Base-by-base conservation (phyloP, 2,797 vertebrate species). In the Tragopan temminckii region DNA sequence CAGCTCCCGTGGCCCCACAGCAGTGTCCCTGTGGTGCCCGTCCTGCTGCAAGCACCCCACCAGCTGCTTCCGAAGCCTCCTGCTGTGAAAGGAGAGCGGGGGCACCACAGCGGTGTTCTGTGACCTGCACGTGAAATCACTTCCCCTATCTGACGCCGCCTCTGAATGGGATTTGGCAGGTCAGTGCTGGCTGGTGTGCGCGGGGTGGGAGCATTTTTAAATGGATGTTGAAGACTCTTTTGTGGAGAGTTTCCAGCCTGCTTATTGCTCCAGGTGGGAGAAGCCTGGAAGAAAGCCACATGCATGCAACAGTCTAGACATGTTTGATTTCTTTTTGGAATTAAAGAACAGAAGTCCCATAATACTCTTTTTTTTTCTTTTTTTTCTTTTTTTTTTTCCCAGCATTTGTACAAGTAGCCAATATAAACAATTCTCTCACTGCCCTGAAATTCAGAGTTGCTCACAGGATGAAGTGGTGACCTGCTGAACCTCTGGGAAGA, bases 371-470 rank as follows among this genome's bases (percentile, higher is more conserved):
- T 17, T 20, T 80, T 33, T 33, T n/a, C n/a, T 40, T 42, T 46
- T 46, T 12, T 45, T 21, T 45, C 21, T 45, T 20, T 45, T 45
- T 20, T 5, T 42, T 42, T 17, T 5, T 5, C 9, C 42, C 43
- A 62, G 67, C 48, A 83, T 85, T 92, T 42, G 1, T 78, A 72
- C 75, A 84, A 94, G 93, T 94, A 95, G 96, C 96, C 95, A 96
- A 96, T 77, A 83, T 96, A 96, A 97, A 96, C 95, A 96, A 97
- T 97, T 96, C 92, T 88, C 93, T 97, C 95, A 96, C 82, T 95
- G 92, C 94, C 93, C 89, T 96, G 95, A 93, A 95, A 97, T 97
- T 93, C 86, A 69, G 84, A 94, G 58, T 25, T 52, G 90, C 79
- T 93, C 92, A 83, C 64, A 94, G 88, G 92, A 96, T 91, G 91